These are phyloP conservation scores for Muscicapa striata DNA, from an alignment of 2,797 vertebrate species.

Conservation along the genomic window DNA sequence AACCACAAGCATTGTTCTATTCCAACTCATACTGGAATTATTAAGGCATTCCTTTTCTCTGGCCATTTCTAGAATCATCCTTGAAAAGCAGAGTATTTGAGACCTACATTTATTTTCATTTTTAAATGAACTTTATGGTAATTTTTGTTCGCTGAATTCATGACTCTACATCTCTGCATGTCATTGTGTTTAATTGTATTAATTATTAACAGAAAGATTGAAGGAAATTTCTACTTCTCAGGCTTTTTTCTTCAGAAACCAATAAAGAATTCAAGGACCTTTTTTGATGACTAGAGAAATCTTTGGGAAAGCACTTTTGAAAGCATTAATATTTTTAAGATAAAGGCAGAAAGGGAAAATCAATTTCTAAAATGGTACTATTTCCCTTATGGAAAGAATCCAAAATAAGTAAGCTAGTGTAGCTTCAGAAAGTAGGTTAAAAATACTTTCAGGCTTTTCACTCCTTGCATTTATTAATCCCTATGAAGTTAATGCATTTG, in stretches of 20 bases:
- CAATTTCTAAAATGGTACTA: conserved; percentile 1
- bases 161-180: background rate
- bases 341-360: conserved; percentile 22
- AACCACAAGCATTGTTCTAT: background rate
- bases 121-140: background rate
- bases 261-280: background rate
- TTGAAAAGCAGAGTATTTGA: background rate
- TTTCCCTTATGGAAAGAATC: conserved; percentile 8
- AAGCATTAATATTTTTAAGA: conserved; percentile 37
- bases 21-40: background rate
- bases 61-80: background rate
- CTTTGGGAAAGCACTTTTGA: conserved; percentile 35
- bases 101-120: background rate
- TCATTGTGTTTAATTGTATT: background rate
- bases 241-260: background rate
- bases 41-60: background rate
- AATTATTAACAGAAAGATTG: background rate
- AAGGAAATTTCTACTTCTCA: background rate
- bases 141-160: background rate
- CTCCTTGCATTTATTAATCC: background rate
- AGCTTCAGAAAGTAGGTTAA: background rate
- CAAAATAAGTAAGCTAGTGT: background rate
- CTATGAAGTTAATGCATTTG: background rate
- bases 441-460: background rate
- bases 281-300: background rate